These are phyloP conservation scores for Cranoglanis bouderius DNA, from an alignment of 2,113 vertebrate species.

Conservation along the genomic window DNA sequence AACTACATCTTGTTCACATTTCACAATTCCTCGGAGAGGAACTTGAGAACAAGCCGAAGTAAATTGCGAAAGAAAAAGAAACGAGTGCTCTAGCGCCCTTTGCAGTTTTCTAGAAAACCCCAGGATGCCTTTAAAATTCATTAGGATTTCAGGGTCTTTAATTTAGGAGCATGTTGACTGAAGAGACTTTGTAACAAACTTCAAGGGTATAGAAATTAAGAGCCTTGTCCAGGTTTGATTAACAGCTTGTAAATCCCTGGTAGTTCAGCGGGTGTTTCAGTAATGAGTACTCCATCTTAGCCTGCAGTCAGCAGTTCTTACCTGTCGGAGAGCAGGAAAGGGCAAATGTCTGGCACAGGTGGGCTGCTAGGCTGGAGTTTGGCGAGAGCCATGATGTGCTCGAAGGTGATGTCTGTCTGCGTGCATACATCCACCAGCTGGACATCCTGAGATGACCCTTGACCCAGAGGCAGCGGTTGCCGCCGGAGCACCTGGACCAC, in stretches of 20 bases:
- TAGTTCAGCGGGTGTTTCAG: not conserved
- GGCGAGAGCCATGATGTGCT: conserved; percentile 94
- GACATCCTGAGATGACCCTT: conserved; percentile 79
- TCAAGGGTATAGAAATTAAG: not conserved
- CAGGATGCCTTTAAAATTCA: conserved; percentile 50
- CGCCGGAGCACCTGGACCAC: conserved; percentile 93
- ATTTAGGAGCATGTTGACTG: not conserved
- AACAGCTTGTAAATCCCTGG: conserved; percentile 3
- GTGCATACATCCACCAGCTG: conserved; percentile 89
- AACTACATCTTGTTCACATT: conserved; percentile 61
- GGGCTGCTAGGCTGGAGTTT: conserved; percentile 90
- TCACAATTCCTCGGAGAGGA: conserved; percentile 63
- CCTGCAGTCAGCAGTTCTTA: conserved; percentile 58
- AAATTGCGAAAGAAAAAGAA: conserved; percentile 55
- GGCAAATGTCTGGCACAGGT: conserved; percentile 94
- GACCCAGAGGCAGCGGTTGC: conserved; percentile 78
- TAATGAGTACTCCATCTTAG: not conserved
- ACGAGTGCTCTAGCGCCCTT: conserved; percentile 52
- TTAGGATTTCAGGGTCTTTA: conserved; percentile 34
- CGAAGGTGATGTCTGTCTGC: conserved; percentile 97
- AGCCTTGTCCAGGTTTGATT: not conserved
- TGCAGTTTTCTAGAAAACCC: conserved; percentile 59
- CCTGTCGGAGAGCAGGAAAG: conserved; percentile 96
- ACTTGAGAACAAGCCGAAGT: conserved; percentile 55
- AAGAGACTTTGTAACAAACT: conserved; percentile 12